Conservation (phyloP, 2,888 invertebrate genomes). For the Drosophila meridiana region DNA sequence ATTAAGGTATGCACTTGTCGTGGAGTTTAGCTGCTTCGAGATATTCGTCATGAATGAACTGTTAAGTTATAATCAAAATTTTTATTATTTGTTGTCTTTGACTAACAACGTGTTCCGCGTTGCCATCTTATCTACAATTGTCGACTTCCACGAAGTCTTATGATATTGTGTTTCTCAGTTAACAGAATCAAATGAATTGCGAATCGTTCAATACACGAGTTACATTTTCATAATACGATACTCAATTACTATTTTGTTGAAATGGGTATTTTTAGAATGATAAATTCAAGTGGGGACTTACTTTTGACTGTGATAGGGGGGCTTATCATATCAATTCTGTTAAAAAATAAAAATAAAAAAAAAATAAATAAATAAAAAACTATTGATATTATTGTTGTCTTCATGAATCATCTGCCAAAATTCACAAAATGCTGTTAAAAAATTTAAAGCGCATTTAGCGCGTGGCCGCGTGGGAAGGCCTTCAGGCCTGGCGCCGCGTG, state of each 20-base stretch:
- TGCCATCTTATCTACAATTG: background rate
- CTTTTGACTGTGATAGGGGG: background rate
- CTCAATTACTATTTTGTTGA: conserved; percentile 17
- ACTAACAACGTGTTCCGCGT: background rate
- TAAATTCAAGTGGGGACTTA: conserved; percentile 6
- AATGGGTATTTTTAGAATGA: conserved; percentile 9
- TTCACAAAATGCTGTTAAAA: conserved; percentile 45
- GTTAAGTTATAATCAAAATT: background rate
- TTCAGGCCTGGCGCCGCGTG: background rate
- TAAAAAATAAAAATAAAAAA: background rate
- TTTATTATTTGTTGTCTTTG: background rate
- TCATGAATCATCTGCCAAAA: conserved; percentile 50
- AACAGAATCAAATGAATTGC: background rate
- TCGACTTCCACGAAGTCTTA: background rate
- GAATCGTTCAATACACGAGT: background rate
- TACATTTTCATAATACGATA: background rate
- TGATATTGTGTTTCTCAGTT: background rate
- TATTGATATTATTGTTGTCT: background rate
- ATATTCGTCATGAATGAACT: conserved; percentile 4
- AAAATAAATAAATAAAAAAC: background rate
- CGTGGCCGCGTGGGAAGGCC: conserved; percentile 42
- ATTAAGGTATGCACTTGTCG: background rate
- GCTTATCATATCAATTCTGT: conserved; percentile 23
- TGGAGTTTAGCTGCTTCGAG: background rate
- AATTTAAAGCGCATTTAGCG: conserved; percentile 19